Evolutionary conservation across 1,140 invertebrate species (phyloP).

Genomic region (Aphaenogaster rudis): DNA sequence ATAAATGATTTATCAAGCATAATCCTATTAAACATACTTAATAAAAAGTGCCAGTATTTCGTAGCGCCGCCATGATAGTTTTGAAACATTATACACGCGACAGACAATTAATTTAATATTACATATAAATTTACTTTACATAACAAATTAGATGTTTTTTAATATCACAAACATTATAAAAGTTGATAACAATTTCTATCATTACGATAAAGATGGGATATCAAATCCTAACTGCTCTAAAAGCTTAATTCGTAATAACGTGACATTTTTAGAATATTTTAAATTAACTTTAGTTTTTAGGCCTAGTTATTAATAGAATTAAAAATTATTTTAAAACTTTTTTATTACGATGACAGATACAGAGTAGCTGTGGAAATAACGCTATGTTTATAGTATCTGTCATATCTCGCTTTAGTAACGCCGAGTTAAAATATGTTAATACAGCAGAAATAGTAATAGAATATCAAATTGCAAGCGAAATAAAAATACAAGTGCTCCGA

Average conservation of each 20-base stretch:
- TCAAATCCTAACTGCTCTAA: too few species aligned
- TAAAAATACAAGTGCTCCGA: not conserved
- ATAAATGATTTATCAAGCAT: conserved; percentile 1
- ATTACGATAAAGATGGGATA: not conserved
- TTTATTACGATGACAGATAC: too few species aligned
- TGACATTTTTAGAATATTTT: too few species aligned
- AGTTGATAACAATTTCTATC: not conserved
- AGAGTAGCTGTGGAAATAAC: too few species aligned
- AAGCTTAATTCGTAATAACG: too few species aligned
- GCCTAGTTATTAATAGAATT: too few species aligned
- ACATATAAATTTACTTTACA: not conserved
- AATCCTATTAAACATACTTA: conserved; percentile 15
- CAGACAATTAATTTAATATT: conserved; percentile 21
- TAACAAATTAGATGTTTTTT: not conserved
- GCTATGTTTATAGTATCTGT: not conserved
- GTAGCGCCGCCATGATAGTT: not conserved
- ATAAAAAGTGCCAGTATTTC: not conserved
- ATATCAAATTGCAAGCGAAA: not conserved
- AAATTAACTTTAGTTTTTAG: too few species aligned
- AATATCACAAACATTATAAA: not conserved
- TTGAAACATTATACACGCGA: not conserved
- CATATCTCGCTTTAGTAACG: not conserved
- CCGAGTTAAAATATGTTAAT: not conserved
- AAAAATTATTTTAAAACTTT: too few species aligned
- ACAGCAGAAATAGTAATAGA: not conserved